Evolutionary conservation across 1,140 invertebrate genomes (phyloP), one percentile per base, ranked within the genome.

Genomic region (Ceratina australensis): DNA sequence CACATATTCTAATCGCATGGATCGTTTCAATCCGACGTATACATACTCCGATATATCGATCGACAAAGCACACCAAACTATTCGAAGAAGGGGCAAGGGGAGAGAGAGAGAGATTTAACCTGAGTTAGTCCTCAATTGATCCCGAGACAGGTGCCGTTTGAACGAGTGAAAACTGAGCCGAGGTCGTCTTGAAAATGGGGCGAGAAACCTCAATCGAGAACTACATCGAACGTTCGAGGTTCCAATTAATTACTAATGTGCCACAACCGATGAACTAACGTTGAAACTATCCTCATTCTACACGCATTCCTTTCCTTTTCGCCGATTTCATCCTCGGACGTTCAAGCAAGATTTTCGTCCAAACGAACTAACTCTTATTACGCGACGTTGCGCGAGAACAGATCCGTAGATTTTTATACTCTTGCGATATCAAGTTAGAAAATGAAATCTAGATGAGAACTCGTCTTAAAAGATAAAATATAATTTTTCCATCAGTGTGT

Each of bases 151-250:
- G n/a, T 49, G 73, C 20, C 18, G 75, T 5, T 42, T 42, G 59
- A 60, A 61, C 64, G 72, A 49, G 26, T 68, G 67, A 50, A 49
- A 79, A 24, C 28, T 22, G 49, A 59, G 72, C 64, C 78, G 78
- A 68, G 78, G 57, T 79, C 72, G 72, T 63, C 24, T 67, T 57
- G 63, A 67, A 63, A 52, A 67, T 1, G 24, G 16, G 33, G 47
- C 20, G 47, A 24, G 26, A 28, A 47, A 52, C 49, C 28, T 63
- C 47, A 26, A 60, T 71, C 49, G 68, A 56, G 26, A 59, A 52
- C n/a, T 52, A 26, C 57, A 52, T 66, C 56, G 42, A 79, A 61
- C 72, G 47, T 78, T 72, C 64, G 64, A 74, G 63, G 47, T 33
- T 24, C 64, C 47, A 16, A 1, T 24, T 65, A 50, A 61, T 52